These are phyloP conservation scores for Ciconia nigra DNA, from an alignment of 2,797 vertebrate species.

Conservation along the genomic window DNA sequence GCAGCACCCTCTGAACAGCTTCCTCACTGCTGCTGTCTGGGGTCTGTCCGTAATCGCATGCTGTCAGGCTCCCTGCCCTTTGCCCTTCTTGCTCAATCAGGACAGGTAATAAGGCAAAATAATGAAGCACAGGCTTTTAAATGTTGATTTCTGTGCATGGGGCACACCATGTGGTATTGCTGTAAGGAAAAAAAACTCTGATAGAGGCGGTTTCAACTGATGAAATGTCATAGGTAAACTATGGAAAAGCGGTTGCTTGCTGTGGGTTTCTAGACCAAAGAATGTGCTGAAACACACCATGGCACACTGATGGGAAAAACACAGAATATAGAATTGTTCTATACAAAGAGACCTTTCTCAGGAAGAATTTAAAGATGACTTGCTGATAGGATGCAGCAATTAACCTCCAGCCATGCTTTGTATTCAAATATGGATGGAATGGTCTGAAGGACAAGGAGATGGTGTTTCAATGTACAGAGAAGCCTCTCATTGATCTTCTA, in stretches of 20 bases:
- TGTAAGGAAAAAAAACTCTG: neutral
- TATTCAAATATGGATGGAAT: neutral
- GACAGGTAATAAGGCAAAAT: slow-evolving; percentile 3
- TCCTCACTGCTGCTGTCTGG: neutral
- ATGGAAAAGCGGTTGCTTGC: neutral
- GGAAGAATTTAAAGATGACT: neutral
- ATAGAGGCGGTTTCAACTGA: neutral
- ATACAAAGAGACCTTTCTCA: neutral
- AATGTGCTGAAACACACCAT: neutral
- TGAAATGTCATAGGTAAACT: neutral
- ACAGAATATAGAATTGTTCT: neutral
- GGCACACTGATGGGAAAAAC: neutral
- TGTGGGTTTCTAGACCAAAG: neutral
- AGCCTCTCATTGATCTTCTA: neutral
- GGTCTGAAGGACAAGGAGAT: neutral
- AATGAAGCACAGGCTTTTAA: slow-evolving; percentile 18
- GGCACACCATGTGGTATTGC: neutral
- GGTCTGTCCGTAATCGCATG: neutral
- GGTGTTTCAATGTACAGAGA: neutral
- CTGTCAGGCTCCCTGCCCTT: neutral
- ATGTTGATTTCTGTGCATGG: slow-evolving; percentile 13
- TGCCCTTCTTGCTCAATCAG: neutral
- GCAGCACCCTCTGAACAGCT: neutral
- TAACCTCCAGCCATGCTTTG: neutral
- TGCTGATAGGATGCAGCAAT: neutral